Base-by-base conservation (phyloP, 2,797 vertebrate species). In the Heteromormyrus szaboi region DNA sequence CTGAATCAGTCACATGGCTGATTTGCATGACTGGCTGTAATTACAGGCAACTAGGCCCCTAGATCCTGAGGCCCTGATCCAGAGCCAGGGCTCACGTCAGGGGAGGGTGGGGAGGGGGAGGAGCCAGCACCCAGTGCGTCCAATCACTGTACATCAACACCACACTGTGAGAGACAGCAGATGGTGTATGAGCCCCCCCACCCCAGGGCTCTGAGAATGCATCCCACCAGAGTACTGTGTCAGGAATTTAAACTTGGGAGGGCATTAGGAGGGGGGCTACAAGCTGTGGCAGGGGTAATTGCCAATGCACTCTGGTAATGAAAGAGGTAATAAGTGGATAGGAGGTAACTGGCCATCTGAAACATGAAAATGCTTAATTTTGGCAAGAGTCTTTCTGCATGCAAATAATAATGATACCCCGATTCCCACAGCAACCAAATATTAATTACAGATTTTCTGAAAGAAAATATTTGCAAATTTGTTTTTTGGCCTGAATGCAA, bases 1-100 rank as follows among this genome's bases (percentile, higher is more conserved):
- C 68, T 41, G 72, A 72, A 54, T 81, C 5, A 33, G 37, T 88
- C 53, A 53, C 88, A 9, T 41, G 72, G 88, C 72, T 72, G 46
- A 37, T 53, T 19, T 19, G 46, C 76, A 29, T 41, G 51, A 72
- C 51, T 46, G 50, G 29, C 44, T 54, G 72, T 89, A 93, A 92
- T 92, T 94, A 92, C 91, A 93, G 92, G 92, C 96, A 96, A 94
- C 95, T 95, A 95, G 92, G 95, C 92, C 92, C 91, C 91, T 29
- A 91, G 92, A 90, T 87, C 90, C 90, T 89, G 85, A 44, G 90
- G 90, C 88, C 92, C 92, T 29, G 56, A 12, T 25, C 33, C 59
- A 50, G 59, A 29, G 29, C 25, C 41, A 83, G 79, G 79, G 6
- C 44, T 83, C 79, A 83, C 0, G 19, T 12, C 68, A 17, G 68